Conservation (phyloP, 2,797 vertebrate species). For the Clarias pachynema region DNA sequence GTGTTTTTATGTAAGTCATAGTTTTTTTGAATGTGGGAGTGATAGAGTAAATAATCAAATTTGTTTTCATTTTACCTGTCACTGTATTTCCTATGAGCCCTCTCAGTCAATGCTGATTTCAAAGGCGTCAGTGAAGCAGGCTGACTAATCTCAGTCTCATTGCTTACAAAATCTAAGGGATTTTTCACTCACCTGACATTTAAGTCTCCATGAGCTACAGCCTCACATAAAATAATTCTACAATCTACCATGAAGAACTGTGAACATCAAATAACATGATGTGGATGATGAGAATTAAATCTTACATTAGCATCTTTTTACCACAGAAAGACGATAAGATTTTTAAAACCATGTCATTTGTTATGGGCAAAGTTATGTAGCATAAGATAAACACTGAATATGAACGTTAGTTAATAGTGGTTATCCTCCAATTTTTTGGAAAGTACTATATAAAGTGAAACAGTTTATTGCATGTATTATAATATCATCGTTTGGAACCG, state of each 20-base stretch:
- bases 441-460: neutral
- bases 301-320: neutral
- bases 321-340: neutral
- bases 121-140: neutral
- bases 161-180: neutral
- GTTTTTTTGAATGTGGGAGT: neutral
- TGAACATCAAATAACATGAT: neutral
- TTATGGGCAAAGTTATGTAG: neutral
- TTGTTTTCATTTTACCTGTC: neutral
- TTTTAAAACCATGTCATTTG: neutral
- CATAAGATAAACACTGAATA: neutral
- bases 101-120: neutral
- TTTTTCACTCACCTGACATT: neutral
- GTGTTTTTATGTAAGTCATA: neutral
- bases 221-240: neutral
- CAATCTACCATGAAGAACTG: neutral
- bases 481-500: neutral
- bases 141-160: slow-evolving; percentile 1
- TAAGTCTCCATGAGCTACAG: neutral
- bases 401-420: neutral
- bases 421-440: neutral
- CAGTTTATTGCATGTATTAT: neutral
- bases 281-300: neutral
- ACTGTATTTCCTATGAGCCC: neutral
- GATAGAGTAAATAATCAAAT: slow-evolving; percentile 1